Evolutionary conservation across 2,113 vertebrate genomes (phyloP).

Genomic region (Pachypanchax playfairii): DNA sequence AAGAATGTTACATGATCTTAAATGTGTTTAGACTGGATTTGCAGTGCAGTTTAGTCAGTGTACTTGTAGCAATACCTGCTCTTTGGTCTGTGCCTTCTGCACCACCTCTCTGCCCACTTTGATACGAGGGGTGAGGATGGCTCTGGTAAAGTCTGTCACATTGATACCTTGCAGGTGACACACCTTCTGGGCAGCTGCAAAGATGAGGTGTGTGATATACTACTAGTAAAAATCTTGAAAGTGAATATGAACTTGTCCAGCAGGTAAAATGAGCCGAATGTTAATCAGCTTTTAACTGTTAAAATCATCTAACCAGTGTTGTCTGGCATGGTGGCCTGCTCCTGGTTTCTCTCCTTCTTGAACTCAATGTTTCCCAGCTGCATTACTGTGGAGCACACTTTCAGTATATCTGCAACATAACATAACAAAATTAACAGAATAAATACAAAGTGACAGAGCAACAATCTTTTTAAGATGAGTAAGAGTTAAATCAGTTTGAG

Average conservation of each 20-base stretch:
- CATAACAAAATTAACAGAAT: not conserved
- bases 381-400: conserved; percentile 91
- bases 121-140: conserved; percentile 93
- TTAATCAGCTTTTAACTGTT: not conserved
- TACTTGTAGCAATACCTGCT: conserved; percentile 83
- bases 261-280: not conserved
- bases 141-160: conserved; percentile 93
- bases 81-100: conserved; percentile 97
- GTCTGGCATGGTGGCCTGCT: conserved; percentile 96
- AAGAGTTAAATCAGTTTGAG: not conserved
- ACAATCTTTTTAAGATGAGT: too few species aligned
- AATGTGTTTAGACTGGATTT: not conserved
- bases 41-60: not conserved
- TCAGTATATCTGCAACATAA: conserved; percentile 85
- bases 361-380: conserved; percentile 96
- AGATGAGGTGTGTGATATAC: not conserved
- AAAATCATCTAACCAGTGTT: conserved; percentile 85
- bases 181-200: conserved; percentile 93
- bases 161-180: conserved; percentile 96
- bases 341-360: conserved; percentile 96
- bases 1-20: not conserved
- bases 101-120: conserved; percentile 96
- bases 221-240: not conserved
- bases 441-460: too few species aligned
- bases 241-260: not conserved